phyloP scores from a whole-genome alignment of 2,888 invertebrate species.

The Acleris sparsana region DNA sequence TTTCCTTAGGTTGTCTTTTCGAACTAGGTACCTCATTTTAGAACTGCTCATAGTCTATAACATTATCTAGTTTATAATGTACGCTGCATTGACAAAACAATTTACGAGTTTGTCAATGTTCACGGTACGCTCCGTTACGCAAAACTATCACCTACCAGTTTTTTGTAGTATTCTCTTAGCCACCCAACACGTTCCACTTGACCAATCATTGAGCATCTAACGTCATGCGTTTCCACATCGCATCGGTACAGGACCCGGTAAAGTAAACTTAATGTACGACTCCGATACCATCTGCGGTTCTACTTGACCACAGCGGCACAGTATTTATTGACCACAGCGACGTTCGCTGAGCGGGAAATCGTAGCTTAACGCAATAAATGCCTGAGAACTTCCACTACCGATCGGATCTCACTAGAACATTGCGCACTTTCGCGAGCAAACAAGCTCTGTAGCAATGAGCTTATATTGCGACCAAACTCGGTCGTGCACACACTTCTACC shows the following conservation, averaged over 20 bases:
- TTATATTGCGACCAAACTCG: slow-evolving; percentile 21
- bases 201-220: slow-evolving; percentile 6
- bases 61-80: neutral
- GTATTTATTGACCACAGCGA: too few species aligned
- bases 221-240: neutral
- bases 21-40: too few species aligned
- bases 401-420: slow-evolving; percentile 24
- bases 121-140: neutral
- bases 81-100: neutral
- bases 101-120: too few species aligned
- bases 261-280: neutral
- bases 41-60: neutral
- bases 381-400: slow-evolving; percentile 13
- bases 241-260: neutral
- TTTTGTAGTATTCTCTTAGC: neutral
- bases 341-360: too few species aligned
- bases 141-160: slow-evolving; percentile 5
- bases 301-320: too few species aligned
- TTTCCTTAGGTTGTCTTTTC: too few species aligned
- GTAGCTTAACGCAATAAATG: neutral
- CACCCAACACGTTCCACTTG: neutral
- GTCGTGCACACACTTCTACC: slow-evolving; percentile 14
- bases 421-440: slow-evolving; percentile 34
- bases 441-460: slow-evolving; percentile 33
- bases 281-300: too few species aligned